Evolutionary conservation across 2,888 invertebrate genomes (phyloP), one percentile per base, ranked within the genome.

Genomic region (Lucinisca nassula): DNA sequence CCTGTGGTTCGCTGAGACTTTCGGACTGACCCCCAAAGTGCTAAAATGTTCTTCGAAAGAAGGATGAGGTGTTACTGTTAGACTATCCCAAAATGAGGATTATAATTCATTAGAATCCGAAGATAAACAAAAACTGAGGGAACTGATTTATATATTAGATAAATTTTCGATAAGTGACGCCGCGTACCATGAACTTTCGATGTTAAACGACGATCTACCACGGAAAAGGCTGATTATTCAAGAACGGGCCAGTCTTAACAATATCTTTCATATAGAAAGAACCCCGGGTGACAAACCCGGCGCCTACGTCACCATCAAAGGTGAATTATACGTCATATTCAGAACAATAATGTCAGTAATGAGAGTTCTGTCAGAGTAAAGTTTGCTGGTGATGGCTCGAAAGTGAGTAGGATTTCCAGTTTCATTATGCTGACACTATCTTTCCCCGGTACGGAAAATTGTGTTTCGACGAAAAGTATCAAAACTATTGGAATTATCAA

Each of bases 371-470:
- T 49, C 10, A 70, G 35, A 72, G 24, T 79, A 6, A 79, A 79
- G 35, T 14, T 79, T n/a, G 17, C 79, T 0, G 79, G 79, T 3
- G 79, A 79, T 21, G 79, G 73, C 0, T n/a, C 79, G 21, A 79
- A 51, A 73, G 79, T 79, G 0, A 79, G 79, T 37, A 0, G 79
- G 1, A 79, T 79, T 72, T 79, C 79, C 1, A 79, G 8, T 24
- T 72, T 51, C 70, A 72, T 73, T 0, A 79, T 72, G 0, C 12
- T 79, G 1, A 55, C 79, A 35, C 1, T 61, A 3, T 75, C 45
- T 1, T 75, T 81, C 30, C 40, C 49, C 1, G 81, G 73, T 6
- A 0, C 0, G 14, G 58, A 55, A 0, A 38, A 73, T 24, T 58
- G 74, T 73, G 37, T 35, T 0, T 81, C 61, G 3, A 58, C 17